Base-by-base conservation (phyloP, 2,113 vertebrate species). In the Cyanoramphus novaezelandiae region DNA sequence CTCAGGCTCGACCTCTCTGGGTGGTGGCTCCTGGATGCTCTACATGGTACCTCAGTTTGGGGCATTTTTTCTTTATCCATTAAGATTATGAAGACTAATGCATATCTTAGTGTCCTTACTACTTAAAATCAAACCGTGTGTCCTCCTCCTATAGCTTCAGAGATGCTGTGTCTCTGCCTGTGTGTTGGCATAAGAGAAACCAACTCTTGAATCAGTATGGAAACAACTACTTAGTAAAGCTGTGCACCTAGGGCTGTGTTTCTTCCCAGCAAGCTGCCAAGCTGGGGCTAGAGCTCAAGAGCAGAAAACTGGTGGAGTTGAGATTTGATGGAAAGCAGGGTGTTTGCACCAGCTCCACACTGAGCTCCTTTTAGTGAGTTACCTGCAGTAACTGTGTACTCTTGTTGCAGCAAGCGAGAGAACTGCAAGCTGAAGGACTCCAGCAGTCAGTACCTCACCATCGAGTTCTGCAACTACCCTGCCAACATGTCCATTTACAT, bases 381-480 rank as follows among this genome's bases (percentile, higher is more conserved):
- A 15, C 23, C 27, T 0, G 2, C 44, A 37, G 47, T 94, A 49
- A 88, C 71, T 7, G 11, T 17, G 10, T 63, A 2, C 63, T 91
- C 33, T 77, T 16, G 70, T 97, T 97, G 29, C 97, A 99, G 99
- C 95, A 98, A 98, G 69, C 95, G 98, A 59, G 98, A 99, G 82
- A 99, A 99, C 91, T 76, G 95, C 95, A 98, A 97, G 88, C 97
- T 97, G 91, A 94, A 90, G 79, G 97, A 97, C 41, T 94, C 95
- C 6, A 94, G 97, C 5, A 59, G 89, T 65, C 95, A 96, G 55
- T 96, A 98, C 68, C 80, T 99, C 41, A 92, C 59, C 4, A 21
- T 99, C 41, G 98, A 99, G 97, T 99, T 99, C 96, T 99, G 98
- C 94, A 98, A 9, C 92, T 99, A 99, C 85, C 93, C 98, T 2